These are phyloP conservation scores for Cryptophagus acutangulus DNA, from an alignment of 2,888 invertebrate genomes.

Conservation along the genomic window DNA sequence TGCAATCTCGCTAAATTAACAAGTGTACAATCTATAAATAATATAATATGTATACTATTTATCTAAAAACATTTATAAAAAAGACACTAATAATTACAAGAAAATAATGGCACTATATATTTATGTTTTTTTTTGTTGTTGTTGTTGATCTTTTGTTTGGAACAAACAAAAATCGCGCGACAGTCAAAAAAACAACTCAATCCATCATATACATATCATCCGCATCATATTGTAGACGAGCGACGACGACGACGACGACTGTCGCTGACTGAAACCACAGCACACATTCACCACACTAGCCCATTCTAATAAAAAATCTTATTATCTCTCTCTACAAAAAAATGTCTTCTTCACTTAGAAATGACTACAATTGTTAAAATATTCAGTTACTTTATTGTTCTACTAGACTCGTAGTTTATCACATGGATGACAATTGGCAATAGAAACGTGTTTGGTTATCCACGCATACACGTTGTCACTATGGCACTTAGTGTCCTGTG, in stretches of 20 bases:
- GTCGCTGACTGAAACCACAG: slow-evolving; percentile 35
- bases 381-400: slow-evolving; percentile 36
- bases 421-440: slow-evolving; percentile 50
- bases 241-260: too few relatives aligned
- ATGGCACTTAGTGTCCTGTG: slow-evolving; percentile 45
- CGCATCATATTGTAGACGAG: too few relatives aligned
- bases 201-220: too few relatives aligned
- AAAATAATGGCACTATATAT: slow-evolving; percentile 50
- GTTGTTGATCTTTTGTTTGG: slow-evolving; percentile 28
- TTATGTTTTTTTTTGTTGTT: slow-evolving; percentile 39
- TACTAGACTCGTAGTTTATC: slow-evolving; percentile 47
- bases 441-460: slow-evolving; percentile 42
- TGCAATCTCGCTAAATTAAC: slow-evolving; percentile 48
- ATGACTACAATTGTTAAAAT: slow-evolving; percentile 39
- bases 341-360: slow-evolving; percentile 36
- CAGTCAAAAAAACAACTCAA: slow-evolving; percentile 23
- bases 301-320: slow-evolving; percentile 38
- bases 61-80: slow-evolving; percentile 50
- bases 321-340: slow-evolving; percentile 30
- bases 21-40: slow-evolving; percentile 45
- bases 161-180: slow-evolving; percentile 25
- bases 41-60: slow-evolving; percentile 46
- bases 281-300: slow-evolving; percentile 41
- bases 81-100: slow-evolving; percentile 49
- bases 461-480: slow-evolving; percentile 44